Base-by-base conservation (phyloP, 2,113 vertebrate species). In the Monarcha castaneiventris region DNA sequence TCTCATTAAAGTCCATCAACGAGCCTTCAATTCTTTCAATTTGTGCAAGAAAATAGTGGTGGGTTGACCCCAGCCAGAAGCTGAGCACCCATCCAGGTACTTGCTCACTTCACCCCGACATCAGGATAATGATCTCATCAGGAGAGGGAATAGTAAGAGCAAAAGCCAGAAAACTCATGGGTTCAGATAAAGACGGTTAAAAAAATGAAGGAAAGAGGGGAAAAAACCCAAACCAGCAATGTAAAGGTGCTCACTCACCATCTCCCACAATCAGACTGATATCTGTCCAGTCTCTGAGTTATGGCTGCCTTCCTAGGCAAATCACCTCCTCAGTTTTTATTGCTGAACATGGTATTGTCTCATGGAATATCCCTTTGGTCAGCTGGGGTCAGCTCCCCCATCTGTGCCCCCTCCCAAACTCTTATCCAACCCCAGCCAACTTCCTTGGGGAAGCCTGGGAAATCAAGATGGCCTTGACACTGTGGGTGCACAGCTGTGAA, bases 11-110 rank as follows among this genome's bases (percentile, higher is more conserved):
- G 68, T 67, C 83, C 78, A 78, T 90, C 90, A 95, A 84, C 44
- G 22, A 64, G 54, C 56, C 87, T 74, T 55, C 48, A 30, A 27
- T 91, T 94, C 79, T 83, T 93, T 92, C 86, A 92, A 61, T 61
- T 72, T 82, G 84, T 80, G 29, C 41, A 67, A 92, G 91, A 93
- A 90, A 91, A 49, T 1, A 43, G 33, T 15, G 11, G 15, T 37
- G 13, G 14, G 16, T 43, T 90, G 43, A 67, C 23, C 12, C 12
- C 52, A 62, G 27, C 6, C 18, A 72, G 58, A 9, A 52, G 30
- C 41, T 76, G 44, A 80, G 22, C 48, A 76, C 16, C 13, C 37
- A 67, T 19, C 6, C 17, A 52, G 2, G 5, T 73, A 10, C 23
- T 63, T 2, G 0, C 19, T 69, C 25, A 29, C 16, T 68, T 33